Evolutionary conservation across 2,797 vertebrate genomes (phyloP), one percentile per base, ranked within the genome.

Genomic region (Rhabdophis nuchalis): DNA sequence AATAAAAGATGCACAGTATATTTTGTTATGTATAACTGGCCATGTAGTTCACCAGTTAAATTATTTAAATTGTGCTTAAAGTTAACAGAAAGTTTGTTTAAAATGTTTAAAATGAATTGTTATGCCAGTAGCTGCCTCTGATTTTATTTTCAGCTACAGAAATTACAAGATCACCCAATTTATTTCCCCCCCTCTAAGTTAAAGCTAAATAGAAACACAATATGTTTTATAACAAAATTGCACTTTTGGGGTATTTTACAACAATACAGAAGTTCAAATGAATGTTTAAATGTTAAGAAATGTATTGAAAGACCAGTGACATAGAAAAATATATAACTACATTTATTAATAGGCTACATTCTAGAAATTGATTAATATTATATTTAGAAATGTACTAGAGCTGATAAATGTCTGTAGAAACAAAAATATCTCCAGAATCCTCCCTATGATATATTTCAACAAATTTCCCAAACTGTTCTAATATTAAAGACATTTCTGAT

Each of bases 1-100:
- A 92, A 95, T 95, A 93, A 95, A 96, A 97, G 93, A 88, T 92
- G 87, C 89, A 92, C 96, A 93, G 87, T 36, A n/a, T 93, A 95
- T 94, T 94, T 90, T 36, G 52, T 72, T 94, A 50, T 50, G 46
- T 6, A 5, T 50, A 50, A 50, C 46, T 50, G 46, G 46, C 7
- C 46, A 50, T 50, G 27, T 18, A 10, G 27, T 85, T 91, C 50
- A 56, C 72, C 85, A 86, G 86, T 27, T 82, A 85, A 91, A 90
- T 90, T 89, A 90, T 61, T 89, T 82, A 29, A 11, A 61, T 1
- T 1, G 14, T 25, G 32, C 87, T 93, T 93, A 68, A 89, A 56
- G 58, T 12, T 54, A 96, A 93, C 89, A 56, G 25, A 92, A 95
- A 92, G 85, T 87, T 32, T n/a, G 16, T 89, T 93, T 90, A 23